Percentiles rank a stretch among this genome's conserved stretches.
Evolutionary conservation across 2,888 invertebrate species (phyloP).

Genomic region (Alviniconcha strummeri): DNA sequence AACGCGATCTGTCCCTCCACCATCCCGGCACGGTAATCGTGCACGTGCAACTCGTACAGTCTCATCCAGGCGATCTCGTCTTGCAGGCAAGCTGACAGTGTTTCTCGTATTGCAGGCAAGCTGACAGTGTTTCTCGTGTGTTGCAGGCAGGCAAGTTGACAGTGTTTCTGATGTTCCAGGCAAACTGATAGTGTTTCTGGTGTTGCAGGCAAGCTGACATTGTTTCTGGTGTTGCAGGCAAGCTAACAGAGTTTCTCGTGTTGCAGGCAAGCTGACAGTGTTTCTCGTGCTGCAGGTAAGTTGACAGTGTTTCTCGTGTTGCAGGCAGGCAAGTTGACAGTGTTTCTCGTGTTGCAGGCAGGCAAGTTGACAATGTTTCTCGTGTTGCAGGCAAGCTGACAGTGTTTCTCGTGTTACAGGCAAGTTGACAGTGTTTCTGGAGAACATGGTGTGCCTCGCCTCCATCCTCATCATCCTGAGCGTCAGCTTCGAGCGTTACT

Average conservation of each 20-base stretch:
- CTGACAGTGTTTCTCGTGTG: conserved; percentile 87
- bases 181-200: conserved; percentile 92
- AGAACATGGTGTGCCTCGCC: conserved; percentile 92
- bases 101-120: conserved; percentile 81
- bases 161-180: conserved; percentile 77
- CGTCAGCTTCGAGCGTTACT: conserved; percentile 92
- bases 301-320: conserved; percentile 89
- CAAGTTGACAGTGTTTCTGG: conserved; percentile 92
- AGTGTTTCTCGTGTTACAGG: conserved; percentile 79
- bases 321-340: conserved; percentile 85
- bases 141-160: too few relatives aligned
- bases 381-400: conserved; percentile 90
- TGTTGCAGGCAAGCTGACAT: conserved; percentile 89
- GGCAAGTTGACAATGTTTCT: conserved; percentile 85
- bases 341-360: conserved; percentile 87
- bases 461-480: conserved; percentile 93
- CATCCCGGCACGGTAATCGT: conserved; percentile 75
- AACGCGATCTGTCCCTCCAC: conserved; percentile 93
- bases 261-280: too few relatives aligned
- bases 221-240: background rate
- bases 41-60: too few relatives aligned
- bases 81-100: background rate
- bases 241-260: background rate
- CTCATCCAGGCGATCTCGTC: too few relatives aligned
- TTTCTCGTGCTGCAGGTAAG: conserved; percentile 81